Base-by-base conservation (phyloP, 2,113 vertebrate species). In the Polypterus bichir region DNA sequence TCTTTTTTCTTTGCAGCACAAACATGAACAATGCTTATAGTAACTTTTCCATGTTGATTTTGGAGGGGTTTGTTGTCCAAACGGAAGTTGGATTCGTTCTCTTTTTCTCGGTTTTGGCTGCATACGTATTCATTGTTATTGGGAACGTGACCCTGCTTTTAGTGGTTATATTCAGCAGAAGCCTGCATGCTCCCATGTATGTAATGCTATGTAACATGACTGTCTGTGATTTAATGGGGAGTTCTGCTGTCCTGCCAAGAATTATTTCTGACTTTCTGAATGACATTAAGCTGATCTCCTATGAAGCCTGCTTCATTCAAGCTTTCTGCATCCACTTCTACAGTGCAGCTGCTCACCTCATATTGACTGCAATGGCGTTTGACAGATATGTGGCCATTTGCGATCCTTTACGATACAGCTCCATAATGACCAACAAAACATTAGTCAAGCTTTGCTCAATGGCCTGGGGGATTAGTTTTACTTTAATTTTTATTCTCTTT, bases 371-470 rank as follows among this genome's bases (percentile, higher is more conserved):
- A 59, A 64, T 69, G 67, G 67, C 67, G 3, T 69, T 59, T 44
- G 67, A 69, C 46, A 57, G 67, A n/a, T 69, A 66, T 49, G 10
- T 66, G 11, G 66, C 66, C 59, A 68, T 68, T 59, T 69, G 67
- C 48, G 11, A n/a, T n/a, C 67, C 67, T 2, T 53, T 67, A 5
- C 52, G 52, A 9, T 67, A 64, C 57, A 48, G 10, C 45, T 3
- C 11, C 7, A 57, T 62, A 5, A 62, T 64, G 57, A 66, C 63
- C 49, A 7, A 47, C 27, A 9, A 10, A 27, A 64, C 52, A 27
- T 47, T 66, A 46, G 9, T 44, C 9, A 60, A 44, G 44, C 56
- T 66, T 6, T 47, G 55, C 6, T 9, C 59, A 3, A 10, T 10
- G 11, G 46, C 65, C 51, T 69, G 67, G 67, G 49, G 65, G 3